Evolutionary conservation across 2,888 invertebrate species (phyloP), one percentile per base, ranked within the genome.

Genomic region (Nymphalis urticae): DNA sequence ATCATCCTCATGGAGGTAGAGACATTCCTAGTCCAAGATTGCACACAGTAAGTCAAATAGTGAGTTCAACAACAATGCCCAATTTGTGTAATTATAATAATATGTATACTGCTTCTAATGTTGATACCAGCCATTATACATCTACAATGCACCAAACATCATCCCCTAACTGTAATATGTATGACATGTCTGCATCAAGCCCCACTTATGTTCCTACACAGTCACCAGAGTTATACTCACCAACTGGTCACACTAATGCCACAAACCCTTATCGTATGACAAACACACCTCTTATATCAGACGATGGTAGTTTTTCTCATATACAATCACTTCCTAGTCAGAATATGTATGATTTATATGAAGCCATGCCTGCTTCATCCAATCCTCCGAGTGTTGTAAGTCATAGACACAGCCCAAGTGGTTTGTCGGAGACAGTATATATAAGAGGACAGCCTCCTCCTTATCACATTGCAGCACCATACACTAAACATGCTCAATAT

Each of bases 401-500:
- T 75, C 90, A 89, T 74, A 83, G 88, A 48, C 90, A 90, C 66
- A 92, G 90, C 76, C 89, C 91, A 48, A 88, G 85, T 76, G 86
- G 86, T 62, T 74, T 84, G 75, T 82, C 90, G 47, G 88, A 90
- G 73, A 82, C 88, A 64, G 82, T 86, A 62, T 90, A 91, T 71
- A 81, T 82, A 53, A 82, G 93, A 71, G 88, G 88, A 59, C 92
- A 94, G 79, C 97, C 97, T 19, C 97, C 97, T 1, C 97, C 97
- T 1, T 97, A 97, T 88, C 96, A 97, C 79, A 96, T 97, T 80
- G 97, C 97, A 42, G 96, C 97, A 32, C 95, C 95, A 4, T 96
- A 95, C 81, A 97, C 97, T 17, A 96, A 96, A 92, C 96, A 96
- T 80, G 96, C 96, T 74, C 94, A 95, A 81, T 94, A 94, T 80